A percentile compares a stretch with the other conserved stretches of the same genome.
These are phyloP conservation scores for Lampropteryx suffumata DNA, from an alignment of 2,888 invertebrate species.

Conservation along the genomic window DNA sequence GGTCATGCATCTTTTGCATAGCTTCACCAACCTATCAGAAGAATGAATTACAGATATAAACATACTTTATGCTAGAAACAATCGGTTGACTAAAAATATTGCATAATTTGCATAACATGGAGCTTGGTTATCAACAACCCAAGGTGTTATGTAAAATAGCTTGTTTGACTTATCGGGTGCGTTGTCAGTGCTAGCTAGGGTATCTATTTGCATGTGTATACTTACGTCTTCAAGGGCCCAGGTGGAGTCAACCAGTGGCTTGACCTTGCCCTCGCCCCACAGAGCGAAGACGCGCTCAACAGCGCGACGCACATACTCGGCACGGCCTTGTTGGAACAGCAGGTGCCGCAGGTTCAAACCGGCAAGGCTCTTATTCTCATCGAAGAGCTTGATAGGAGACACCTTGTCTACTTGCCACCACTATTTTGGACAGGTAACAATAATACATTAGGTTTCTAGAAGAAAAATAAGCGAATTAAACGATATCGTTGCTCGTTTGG, in stretches of 20 bases:
- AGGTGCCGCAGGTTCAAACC: conserved; percentile 93
- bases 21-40: conserved; percentile 88
- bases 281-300: conserved; percentile 89
- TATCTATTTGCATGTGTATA: not conserved
- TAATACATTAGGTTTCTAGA: not conserved
- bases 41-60: not conserved
- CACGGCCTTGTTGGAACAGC: conserved; percentile 89
- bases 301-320: conserved; percentile 86
- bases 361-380: conserved; percentile 92
- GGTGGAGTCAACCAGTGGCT: conserved; percentile 91
- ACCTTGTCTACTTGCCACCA: conserved; percentile 98
- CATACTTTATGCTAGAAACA: not conserved
- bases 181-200: too few species aligned
- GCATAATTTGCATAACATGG: not conserved
- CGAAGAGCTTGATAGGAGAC: conserved; percentile 93
- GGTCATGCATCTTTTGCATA: conserved; percentile 96
- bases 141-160: too few species aligned
- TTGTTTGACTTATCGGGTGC: too few species aligned
- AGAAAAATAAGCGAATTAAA: too few species aligned
- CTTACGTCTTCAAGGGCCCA: conserved; percentile 91
- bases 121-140: too few species aligned
- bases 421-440: conserved; percentile 57
- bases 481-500: too few species aligned
- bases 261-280: conserved; percentile 90
- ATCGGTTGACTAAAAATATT: not conserved